These are phyloP conservation scores for Acyrthosiphon pisum DNA, from an alignment of 1,140 invertebrate genomes.

Conservation along the genomic window DNA sequence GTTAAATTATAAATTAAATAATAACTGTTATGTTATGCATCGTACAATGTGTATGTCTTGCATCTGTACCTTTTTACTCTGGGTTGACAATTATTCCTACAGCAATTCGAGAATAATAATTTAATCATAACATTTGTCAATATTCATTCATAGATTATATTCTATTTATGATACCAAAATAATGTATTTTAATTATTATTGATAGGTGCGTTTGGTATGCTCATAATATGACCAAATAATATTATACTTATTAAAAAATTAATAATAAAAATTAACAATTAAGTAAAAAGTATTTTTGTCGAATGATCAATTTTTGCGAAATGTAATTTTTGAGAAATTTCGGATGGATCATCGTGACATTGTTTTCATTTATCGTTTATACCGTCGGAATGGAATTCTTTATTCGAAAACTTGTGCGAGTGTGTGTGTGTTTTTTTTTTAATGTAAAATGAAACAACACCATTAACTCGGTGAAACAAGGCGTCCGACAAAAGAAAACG, in stretches of 20 bases:
- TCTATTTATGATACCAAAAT: too few relatives aligned
- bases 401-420: neutral
- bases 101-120: too few relatives aligned
- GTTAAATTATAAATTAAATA: too few relatives aligned
- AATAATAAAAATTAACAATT: neutral
- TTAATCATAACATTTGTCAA: too few relatives aligned
- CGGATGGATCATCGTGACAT: neutral
- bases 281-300: neutral
- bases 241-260: neutral
- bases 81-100: too few relatives aligned
- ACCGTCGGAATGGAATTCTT: neutral
- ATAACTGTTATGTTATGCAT: too few relatives aligned
- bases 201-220: too few relatives aligned
- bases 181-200: too few relatives aligned
- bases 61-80: too few relatives aligned
- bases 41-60: too few relatives aligned
- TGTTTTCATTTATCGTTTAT: neutral
- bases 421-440: neutral
- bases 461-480: neutral
- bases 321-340: slow-evolving; percentile 20
- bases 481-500: neutral
- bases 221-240: neutral
- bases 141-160: too few relatives aligned
- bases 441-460: slow-evolving; percentile 28
- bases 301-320: neutral